Base-by-base conservation (phyloP, 1,140 invertebrate species). In the Listronotus oregonensis region DNA sequence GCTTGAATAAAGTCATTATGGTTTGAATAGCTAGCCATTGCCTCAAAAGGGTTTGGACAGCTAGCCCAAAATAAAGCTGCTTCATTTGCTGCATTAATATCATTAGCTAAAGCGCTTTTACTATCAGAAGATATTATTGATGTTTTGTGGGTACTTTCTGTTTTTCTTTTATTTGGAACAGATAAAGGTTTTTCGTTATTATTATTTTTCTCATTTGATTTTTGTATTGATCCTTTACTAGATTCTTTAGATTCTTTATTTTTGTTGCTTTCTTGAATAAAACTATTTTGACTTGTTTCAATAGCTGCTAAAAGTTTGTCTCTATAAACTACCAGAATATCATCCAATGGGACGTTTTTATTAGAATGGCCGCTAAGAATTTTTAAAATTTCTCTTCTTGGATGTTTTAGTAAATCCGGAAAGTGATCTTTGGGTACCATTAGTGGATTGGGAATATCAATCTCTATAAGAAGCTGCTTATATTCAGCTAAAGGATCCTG, bases 371-470 rank as follows among this genome's bases (percentile, higher is more conserved):
- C 83, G 46, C 86, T 82, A 6, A 93, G 73, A 37, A 93, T 79
- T 57, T 87, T 82, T 0, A 90, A 90, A 57, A 93, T 92, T 81
- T 93, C 90, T 42, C 80, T 85, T 0, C 85, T 88, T 1, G 91
- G 91, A 1, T 86, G 84, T 0, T 86, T 84, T n/a, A 92, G 78
- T 12, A 93, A 85, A 8, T 84, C 82, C 14, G 87, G 86, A 32
- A 93, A 77, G 69, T 86, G 85, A 72, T 90, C 85, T 73, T 90
- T 87, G 18, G 91, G 91, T 44, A 93, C 87, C 52, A 93, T 75
- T 56, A 93, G 80, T 10, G 90, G 90, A 83, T 93, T 91, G 10
- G 91, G 90, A 71, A 93, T 85, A 69, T 87, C 84, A 71, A 89
- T 84, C 67, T 87, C 88, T 40, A 83, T 82, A 14, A 91, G 83